A percentile compares a stretch with the other conserved stretches of the same genome.
Conservation (phyloP, 2,113 vertebrate species). For the Entosphenus tridentatus region DNA sequence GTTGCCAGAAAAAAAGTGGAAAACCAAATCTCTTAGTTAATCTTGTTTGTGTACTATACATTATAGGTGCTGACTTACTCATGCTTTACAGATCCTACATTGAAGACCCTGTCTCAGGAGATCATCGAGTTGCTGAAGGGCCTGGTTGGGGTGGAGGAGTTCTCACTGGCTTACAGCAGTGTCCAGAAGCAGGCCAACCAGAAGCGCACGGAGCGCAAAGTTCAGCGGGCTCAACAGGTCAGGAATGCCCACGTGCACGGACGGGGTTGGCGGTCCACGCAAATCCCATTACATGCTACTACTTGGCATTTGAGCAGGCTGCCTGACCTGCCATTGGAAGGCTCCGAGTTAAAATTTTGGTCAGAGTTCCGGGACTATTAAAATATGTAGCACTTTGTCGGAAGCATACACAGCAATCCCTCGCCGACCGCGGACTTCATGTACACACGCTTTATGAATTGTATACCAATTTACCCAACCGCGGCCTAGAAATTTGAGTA, state of each 20-base stretch:
- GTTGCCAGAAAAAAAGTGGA: background rate
- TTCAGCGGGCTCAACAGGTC: conserved; percentile 62
- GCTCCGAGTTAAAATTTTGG: too few species aligned
- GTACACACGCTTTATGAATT: too few species aligned
- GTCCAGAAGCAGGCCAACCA: conserved; percentile 60
- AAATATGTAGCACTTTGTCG: too few species aligned
- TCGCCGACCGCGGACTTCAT: too few species aligned
- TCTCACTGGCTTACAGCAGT: conserved; percentile 54
- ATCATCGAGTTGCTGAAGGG: conserved; percentile 74
- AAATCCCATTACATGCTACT: too few species aligned
- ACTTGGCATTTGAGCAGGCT: too few species aligned
- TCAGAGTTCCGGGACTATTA: too few species aligned
- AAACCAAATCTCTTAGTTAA: background rate
- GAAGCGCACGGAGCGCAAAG: conserved; percentile 44
- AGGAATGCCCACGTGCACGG: background rate
- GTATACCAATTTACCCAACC: too few species aligned
- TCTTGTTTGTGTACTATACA: conserved; percentile 8
- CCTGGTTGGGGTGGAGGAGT: conserved; percentile 49
- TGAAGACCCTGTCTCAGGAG: conserved; percentile 85
- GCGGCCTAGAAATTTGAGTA: too few species aligned
- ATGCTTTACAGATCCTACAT: conserved; percentile 36
- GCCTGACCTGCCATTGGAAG: too few species aligned
- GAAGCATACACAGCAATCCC: too few species aligned
- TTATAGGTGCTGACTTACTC: background rate
- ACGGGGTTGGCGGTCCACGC: too few species aligned